These are phyloP conservation scores for Acleris emargana DNA, from an alignment of 2,888 invertebrate genomes.

Conservation along the genomic window DNA sequence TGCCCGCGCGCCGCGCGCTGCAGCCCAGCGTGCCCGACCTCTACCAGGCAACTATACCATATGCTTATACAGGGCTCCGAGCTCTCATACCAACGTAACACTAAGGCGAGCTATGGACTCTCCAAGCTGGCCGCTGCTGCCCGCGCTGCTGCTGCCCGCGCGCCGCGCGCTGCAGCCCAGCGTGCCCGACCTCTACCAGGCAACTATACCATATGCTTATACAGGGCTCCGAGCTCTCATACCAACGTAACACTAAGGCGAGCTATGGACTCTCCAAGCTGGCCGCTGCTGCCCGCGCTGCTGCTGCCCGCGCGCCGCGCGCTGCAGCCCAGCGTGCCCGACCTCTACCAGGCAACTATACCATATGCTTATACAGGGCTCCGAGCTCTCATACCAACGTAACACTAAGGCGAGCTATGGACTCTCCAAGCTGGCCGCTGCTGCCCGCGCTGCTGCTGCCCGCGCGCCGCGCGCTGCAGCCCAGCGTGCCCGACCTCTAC, in stretches of 20 bases:
- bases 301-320: constrained; percentile 91
- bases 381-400: too few relatives aligned
- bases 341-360: constrained; percentile 90
- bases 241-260: too few relatives aligned
- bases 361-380: too few relatives aligned
- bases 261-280: constrained; percentile 87
- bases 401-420: too few relatives aligned
- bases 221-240: too few relatives aligned
- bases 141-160: constrained; percentile 94
- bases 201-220: constrained; percentile 57
- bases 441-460: too few relatives aligned
- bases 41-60: constrained; percentile 86
- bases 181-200: constrained; percentile 95
- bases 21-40: constrained; percentile 96
- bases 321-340: constrained; percentile 95
- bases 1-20: constrained; percentile 91
- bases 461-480: too few relatives aligned
- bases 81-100: too few relatives aligned
- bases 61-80: too few relatives aligned
- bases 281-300: constrained; percentile 93
- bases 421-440: too few relatives aligned
- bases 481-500: too few relatives aligned
- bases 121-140: constrained; percentile 93
- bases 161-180: constrained; percentile 92
- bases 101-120: constrained; percentile 63